Conservation (phyloP, 2,113 vertebrate genomes). For the Microcebus ravelobensis region DNA sequence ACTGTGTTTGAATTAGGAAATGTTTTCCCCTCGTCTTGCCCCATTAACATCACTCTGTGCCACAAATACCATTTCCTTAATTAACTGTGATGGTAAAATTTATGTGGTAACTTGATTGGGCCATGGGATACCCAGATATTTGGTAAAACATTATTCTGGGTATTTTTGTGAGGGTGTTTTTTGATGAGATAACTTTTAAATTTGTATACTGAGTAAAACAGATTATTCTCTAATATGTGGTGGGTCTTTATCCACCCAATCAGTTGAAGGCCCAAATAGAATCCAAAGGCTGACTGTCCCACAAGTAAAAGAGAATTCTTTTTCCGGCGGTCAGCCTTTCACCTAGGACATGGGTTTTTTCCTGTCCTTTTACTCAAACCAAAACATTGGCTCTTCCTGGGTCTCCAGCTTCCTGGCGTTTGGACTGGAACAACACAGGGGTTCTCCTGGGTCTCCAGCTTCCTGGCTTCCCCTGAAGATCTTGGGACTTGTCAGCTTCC, state of each 20-base stretch:
- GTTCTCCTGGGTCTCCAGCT: background rate
- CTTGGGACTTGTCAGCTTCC: background rate
- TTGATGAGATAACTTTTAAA: background rate
- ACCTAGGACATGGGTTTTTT: background rate
- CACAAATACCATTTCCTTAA: conserved; percentile 13
- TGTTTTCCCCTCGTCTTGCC: conserved; percentile 8
- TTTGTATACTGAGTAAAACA: background rate
- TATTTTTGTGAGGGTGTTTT: background rate
- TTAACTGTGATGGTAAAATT: background rate
- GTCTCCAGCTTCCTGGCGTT: background rate
- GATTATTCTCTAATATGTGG: background rate
- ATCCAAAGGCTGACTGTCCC: background rate
- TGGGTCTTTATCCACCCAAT: background rate
- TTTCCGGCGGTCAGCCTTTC: background rate
- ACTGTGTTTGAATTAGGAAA: conserved; percentile 11
- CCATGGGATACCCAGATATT: background rate
- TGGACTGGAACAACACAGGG: background rate
- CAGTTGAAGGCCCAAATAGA: background rate
- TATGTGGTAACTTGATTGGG: background rate
- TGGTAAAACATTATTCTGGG: background rate
- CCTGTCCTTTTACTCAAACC: background rate
- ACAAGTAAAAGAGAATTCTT: background rate
- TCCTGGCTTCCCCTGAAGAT: background rate
- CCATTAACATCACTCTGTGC: conserved; percentile 53
- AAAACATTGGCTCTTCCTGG: background rate